Conservation (phyloP, 2,113 vertebrate species). For the Neolamprologus falcicula region DNA sequence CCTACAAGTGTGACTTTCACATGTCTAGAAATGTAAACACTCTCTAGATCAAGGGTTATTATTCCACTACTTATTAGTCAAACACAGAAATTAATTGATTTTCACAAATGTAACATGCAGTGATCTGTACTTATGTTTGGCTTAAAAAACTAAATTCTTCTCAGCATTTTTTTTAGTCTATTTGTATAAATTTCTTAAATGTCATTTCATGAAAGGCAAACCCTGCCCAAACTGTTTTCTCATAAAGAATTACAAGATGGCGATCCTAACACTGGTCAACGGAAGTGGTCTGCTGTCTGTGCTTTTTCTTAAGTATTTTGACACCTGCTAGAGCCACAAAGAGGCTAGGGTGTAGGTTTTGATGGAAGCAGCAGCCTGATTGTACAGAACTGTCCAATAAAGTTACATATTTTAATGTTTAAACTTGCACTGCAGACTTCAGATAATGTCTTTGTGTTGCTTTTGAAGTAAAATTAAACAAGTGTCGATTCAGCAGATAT, state of each 20-base stretch:
- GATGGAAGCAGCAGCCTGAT: background rate
- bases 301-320: background rate
- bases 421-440: background rate
- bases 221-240: background rate
- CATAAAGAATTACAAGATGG: background rate
- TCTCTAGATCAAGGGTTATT: background rate
- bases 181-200: background rate
- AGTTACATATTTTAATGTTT: background rate
- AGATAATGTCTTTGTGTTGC: background rate
- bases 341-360: background rate
- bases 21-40: background rate
- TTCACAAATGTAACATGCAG: background rate
- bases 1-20: background rate
- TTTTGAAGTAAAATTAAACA: background rate
- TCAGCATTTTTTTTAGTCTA: background rate
- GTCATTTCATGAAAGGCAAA: background rate
- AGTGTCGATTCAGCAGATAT: background rate
- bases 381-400: background rate
- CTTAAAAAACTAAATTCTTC: background rate
- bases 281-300: background rate
- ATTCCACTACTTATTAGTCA: background rate
- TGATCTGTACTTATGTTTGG: background rate
- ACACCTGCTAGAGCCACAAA: background rate
- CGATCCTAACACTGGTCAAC: background rate
- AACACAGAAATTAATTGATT: background rate